Evolutionary conservation across 2,888 invertebrate genomes (phyloP).

Genomic region (Leucophenga maculata): DNA sequence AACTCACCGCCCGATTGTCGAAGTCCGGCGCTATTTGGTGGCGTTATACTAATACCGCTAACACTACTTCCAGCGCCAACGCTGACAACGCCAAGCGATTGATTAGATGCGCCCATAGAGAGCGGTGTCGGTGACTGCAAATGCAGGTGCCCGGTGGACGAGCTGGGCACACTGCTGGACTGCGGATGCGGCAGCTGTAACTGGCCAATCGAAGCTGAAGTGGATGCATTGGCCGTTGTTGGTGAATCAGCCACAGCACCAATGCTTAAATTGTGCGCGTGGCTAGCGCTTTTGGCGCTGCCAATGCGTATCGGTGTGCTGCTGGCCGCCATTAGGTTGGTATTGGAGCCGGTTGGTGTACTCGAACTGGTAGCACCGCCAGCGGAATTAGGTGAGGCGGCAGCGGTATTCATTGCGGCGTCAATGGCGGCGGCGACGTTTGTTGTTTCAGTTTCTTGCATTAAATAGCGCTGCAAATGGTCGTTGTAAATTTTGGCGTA

Average conservation of each 20-base stretch:
- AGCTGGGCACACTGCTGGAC: constrained; percentile 59
- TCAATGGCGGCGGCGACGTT: not conserved
- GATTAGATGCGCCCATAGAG: constrained; percentile 61
- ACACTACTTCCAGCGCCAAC: constrained; percentile 51
- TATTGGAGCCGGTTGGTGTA: constrained; percentile 31
- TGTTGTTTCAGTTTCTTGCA: no score
- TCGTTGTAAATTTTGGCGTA: constrained; percentile 2
- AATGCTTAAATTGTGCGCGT: constrained; percentile 29
- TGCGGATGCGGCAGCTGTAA: constrained; percentile 49
- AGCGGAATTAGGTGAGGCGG: constrained; percentile 30
- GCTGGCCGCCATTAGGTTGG: constrained; percentile 43
- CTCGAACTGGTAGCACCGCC: constrained; percentile 38
- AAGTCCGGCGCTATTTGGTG: constrained; percentile 68
- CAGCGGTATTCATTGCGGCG: constrained; percentile 41
- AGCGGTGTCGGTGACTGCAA: constrained; percentile 52
- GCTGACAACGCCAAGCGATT: constrained; percentile 53
- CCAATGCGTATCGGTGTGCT: constrained; percentile 69
- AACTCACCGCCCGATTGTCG: constrained; percentile 66
- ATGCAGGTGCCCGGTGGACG: constrained; percentile 50
- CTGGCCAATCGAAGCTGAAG: constrained; percentile 45
- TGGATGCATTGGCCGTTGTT: constrained; percentile 30
- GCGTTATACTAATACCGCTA: constrained; percentile 63
- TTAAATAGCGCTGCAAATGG: not conserved
- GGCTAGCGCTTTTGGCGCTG: constrained; percentile 43
- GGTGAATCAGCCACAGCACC: constrained; percentile 48